These are phyloP conservation scores for Mythimna loreyi DNA, from an alignment of 2,888 invertebrate genomes.

Conservation along the genomic window DNA sequence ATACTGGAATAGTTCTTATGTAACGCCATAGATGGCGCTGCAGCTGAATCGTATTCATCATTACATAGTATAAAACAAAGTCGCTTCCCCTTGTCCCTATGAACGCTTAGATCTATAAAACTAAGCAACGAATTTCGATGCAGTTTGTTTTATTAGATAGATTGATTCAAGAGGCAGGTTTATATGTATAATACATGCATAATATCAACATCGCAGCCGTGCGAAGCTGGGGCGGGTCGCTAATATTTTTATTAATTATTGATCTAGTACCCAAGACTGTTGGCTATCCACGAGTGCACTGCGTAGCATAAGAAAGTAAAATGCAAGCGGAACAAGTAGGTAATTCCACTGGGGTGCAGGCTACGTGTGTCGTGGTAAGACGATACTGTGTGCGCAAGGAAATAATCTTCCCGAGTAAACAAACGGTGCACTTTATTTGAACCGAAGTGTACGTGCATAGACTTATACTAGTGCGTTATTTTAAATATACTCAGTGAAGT, in stretches of 20 bases:
- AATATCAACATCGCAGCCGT: too few species aligned
- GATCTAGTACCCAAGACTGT: not conserved
- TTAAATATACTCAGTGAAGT: constrained; percentile 32
- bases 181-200: too few species aligned
- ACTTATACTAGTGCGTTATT: constrained; percentile 62
- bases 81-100: too few species aligned
- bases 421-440: constrained; percentile 83
- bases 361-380: constrained; percentile 76
- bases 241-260: not conserved
- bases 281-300: constrained; percentile 56
- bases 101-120: too few species aligned
- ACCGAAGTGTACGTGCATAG: constrained; percentile 76
- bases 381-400: constrained; percentile 82
- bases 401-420: constrained; percentile 87
- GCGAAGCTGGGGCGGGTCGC: too few species aligned
- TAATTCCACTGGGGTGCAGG: constrained; percentile 80
- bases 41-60: too few species aligned
- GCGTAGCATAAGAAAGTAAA: constrained; percentile 75
- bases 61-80: too few species aligned
- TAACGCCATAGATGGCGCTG: too few species aligned
- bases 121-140: too few species aligned
- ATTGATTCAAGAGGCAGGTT: too few species aligned
- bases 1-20: too few species aligned
- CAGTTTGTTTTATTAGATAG: too few species aligned
- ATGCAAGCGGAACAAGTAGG: constrained; percentile 77